These are phyloP conservation scores for Agrotis puta DNA, from an alignment of 2,888 invertebrate species.

Conservation along the genomic window DNA sequence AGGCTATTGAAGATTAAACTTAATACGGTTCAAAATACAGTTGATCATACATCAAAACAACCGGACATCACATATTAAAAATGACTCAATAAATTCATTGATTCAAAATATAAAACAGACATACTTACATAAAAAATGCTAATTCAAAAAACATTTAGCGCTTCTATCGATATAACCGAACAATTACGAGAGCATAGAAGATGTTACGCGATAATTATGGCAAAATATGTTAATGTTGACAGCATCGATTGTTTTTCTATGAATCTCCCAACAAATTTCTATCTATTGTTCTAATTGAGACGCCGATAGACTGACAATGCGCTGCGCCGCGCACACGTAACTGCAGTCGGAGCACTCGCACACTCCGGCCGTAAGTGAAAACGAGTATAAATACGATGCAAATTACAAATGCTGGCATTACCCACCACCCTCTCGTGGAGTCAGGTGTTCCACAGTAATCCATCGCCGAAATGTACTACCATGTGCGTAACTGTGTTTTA, in stretches of 20 bases:
- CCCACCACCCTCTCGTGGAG: slow-evolving; percentile 85
- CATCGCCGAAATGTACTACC: slow-evolving; percentile 84
- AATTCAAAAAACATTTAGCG: slow-evolving; percentile 47
- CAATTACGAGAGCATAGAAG: slow-evolving; percentile 60
- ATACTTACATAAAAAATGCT: slow-evolving; percentile 59
- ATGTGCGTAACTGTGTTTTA: slow-evolving; percentile 83
- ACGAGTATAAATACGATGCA: slow-evolving; percentile 90
- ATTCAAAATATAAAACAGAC: slow-evolving; percentile 18
- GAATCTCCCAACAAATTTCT: slow-evolving; percentile 85
- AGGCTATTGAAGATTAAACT: too few species aligned
- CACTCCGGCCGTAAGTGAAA: slow-evolving; percentile 83
- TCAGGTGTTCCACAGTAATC: slow-evolving; percentile 75
- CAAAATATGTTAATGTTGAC: slow-evolving; percentile 71
- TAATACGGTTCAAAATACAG: too few species aligned
- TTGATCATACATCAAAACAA: neutral
- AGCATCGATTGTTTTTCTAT: slow-evolving; percentile 77
- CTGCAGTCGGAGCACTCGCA: slow-evolving; percentile 83
- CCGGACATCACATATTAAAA: slow-evolving; percentile 2
- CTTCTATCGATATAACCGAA: slow-evolving; percentile 62
- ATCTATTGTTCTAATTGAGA: slow-evolving; percentile 87
- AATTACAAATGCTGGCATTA: slow-evolving; percentile 87
- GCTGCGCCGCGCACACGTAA: slow-evolving; percentile 80
- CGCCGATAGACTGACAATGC: slow-evolving; percentile 85
- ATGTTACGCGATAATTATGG: slow-evolving; percentile 72
- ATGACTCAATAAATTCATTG: slow-evolving; percentile 15